A percentile compares a stretch with the other conserved stretches of the same genome.
phyloP scores from a whole-genome alignment of 2,113 vertebrate species.

The Willisornis vidua region DNA sequence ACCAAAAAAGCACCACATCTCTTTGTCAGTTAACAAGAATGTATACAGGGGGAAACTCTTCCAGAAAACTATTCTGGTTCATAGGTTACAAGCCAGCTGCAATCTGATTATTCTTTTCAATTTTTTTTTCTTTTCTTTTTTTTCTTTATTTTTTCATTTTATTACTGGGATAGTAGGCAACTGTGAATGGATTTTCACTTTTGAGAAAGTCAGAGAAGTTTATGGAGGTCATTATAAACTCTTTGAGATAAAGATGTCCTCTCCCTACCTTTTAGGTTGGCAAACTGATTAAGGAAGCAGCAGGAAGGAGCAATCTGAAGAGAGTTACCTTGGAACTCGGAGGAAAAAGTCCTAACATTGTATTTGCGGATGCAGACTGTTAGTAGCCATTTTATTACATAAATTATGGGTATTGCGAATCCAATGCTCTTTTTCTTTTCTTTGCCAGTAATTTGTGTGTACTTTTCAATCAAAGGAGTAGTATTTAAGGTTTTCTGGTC shows the following conservation, averaged over 20 bases:
- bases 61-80: not conserved
- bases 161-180: not conserved
- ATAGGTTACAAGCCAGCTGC: too few relatives aligned
- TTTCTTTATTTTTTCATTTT: not conserved
- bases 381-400: constrained; percentile 61
- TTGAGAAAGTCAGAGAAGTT: not conserved
- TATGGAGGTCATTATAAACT: not conserved
- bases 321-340: constrained; percentile 89
- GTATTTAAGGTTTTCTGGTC: not conserved
- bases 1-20: not conserved
- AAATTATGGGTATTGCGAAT: not conserved
- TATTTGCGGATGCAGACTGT: constrained; percentile 90
- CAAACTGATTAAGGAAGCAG: constrained; percentile 86
- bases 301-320: constrained; percentile 89
- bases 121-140: too few relatives aligned
- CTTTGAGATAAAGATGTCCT: not conserved
- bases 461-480: not conserved
- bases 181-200: not conserved
- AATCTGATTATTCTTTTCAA: not conserved
- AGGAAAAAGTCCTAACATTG: constrained; percentile 89
- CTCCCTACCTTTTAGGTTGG: constrained; percentile 79
- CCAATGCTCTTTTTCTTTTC: not conserved
- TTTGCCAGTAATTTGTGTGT: not conserved
- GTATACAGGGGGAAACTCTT: not conserved
- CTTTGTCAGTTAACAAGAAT: not conserved